A percentile compares a stretch with the other conserved stretches of the same genome.
Conservation (phyloP, 2,113 vertebrate species). For the Rhagologus leucostigma region DNA sequence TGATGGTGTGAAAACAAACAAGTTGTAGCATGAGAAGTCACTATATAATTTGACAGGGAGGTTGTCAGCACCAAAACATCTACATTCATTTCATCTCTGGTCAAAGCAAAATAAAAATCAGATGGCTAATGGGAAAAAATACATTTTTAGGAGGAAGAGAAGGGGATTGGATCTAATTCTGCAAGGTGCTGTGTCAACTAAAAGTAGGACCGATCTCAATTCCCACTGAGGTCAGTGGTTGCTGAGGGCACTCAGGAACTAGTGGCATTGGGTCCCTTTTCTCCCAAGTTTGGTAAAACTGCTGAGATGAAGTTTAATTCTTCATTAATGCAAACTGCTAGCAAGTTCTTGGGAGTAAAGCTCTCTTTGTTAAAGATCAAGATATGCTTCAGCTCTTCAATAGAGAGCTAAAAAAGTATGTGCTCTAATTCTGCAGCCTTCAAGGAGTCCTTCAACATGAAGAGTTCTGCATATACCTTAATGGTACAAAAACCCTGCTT, state of each 20-base stretch:
- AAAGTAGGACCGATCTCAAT: neutral
- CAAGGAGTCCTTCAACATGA: neutral
- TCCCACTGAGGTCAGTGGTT: neutral
- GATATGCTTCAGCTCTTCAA: neutral
- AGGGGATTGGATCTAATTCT: neutral
- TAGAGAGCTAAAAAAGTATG: neutral
- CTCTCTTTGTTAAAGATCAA: neutral
- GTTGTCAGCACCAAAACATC: conserved; percentile 60
- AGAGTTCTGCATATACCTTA: neutral
- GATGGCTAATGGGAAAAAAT: neutral
- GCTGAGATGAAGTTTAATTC: conserved; percentile 14
- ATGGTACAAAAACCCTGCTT: neutral
- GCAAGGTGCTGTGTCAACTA: neutral
- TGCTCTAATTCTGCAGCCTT: neutral
- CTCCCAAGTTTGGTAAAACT: conserved; percentile 3
- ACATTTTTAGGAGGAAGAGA: neutral
- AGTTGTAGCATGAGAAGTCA: conserved; percentile 64
- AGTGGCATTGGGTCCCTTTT: neutral
- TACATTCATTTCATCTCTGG: conserved; percentile 53
- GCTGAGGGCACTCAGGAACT: neutral
- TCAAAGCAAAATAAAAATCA: conserved; percentile 44
- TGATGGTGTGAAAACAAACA: conserved; percentile 64
- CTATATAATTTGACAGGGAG: conserved; percentile 68
- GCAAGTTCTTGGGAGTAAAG: conserved; percentile 20
- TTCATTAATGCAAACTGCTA: conserved; percentile 23